Evolutionary conservation across 1,140 invertebrate species (phyloP), one percentile per base, ranked within the genome.

Genomic region (Zaprionus ghesquierei): DNA sequence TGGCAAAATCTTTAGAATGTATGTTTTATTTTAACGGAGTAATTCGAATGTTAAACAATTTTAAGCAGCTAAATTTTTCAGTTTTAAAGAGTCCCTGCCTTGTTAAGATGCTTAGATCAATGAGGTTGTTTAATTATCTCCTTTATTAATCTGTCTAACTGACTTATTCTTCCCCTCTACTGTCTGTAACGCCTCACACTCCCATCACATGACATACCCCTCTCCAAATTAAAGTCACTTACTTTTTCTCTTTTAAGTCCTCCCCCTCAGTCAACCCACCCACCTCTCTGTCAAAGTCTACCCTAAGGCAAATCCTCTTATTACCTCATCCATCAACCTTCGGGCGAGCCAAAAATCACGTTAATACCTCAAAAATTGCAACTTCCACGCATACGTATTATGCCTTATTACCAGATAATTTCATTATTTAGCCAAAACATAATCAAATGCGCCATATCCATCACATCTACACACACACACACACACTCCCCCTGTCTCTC

Each of bases 401-500:
- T 63, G 72, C 76, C 79, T 84, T 89, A 89, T 89, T 87, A 68
- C 63, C 79, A 89, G 79, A 89, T 89, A 87, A 87, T 87, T 87
- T 87, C 73, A 87, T 89, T 89, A 87, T 89, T 89, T 80, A 80
- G 74, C 84, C 79, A 80, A 74, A 87, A 84, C 79, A 87, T 87
- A 87, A 87, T 87, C 79, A 77, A 87, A 87, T 89, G 76, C 38
- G 63, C 77, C 80, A 70, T 79, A 89, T 79, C 69, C 84, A 87
- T 84, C 82, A 87, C 69, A 63, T 56, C 79, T 69, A 74, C n/a
- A 56, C 51, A 69, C 66, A 62, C 64, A 23, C 46, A 22, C 35
- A 62, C 64, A 55, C 8, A 46, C 63, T 46, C 63, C n/a, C 6
- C n/a, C 12, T 13, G 2, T 25, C 5, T 25, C 25, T 56, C 51